A percentile compares a stretch with the other conserved stretches of the same genome.
Conservation (phyloP, 2,113 vertebrate species). For the Plotosus lineatus region DNA sequence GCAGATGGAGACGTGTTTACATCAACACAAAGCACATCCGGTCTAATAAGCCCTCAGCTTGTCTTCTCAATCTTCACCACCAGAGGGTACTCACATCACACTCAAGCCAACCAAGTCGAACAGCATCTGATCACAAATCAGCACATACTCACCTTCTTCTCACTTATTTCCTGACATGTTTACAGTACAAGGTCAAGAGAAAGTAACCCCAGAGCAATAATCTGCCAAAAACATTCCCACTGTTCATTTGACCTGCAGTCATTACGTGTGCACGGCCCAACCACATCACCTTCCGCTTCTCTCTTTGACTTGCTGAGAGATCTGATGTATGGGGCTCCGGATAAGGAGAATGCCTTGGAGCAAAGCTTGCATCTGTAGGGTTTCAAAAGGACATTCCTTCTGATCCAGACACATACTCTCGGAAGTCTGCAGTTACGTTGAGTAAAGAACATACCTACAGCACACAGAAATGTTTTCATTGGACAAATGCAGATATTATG, state of each 20-base stretch:
- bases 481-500: neutral
- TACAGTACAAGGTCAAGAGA: neutral
- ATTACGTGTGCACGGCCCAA: neutral
- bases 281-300: neutral
- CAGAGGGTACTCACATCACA: constrained; percentile 25
- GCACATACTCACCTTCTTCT: neutral
- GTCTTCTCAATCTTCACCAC: constrained; percentile 27
- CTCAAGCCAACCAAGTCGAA: neutral
- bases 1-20: constrained; percentile 26
- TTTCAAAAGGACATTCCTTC: constrained; percentile 69
- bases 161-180: neutral
- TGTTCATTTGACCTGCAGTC: neutral
- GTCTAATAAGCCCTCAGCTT: neutral
- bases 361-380: neutral
- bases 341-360: neutral
- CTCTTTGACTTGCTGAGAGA: neutral
- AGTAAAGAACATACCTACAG: constrained; percentile 69
- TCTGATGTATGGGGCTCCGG: neutral
- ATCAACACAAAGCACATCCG: no score
- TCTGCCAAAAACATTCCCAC: neutral
- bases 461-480: neutral
- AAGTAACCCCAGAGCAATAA: neutral
- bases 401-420: constrained; percentile 58
- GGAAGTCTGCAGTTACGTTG: constrained; percentile 64
- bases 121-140: neutral